phyloP scores from a whole-genome alignment of 2,113 vertebrate species.

The Nibea coibor region DNA sequence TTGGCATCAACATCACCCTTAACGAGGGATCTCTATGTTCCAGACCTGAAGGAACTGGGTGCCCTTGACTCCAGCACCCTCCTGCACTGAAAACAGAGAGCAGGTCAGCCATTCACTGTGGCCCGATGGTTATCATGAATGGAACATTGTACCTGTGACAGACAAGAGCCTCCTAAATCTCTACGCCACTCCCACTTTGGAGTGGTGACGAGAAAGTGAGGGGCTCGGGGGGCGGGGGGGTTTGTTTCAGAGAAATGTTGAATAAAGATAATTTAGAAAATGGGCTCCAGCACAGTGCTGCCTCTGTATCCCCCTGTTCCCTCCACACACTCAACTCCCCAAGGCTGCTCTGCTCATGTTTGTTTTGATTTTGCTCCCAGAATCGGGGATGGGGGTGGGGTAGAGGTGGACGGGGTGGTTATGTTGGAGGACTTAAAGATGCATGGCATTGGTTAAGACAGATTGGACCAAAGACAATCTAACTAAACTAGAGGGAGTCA shows the following conservation, averaged over 20 bases:
- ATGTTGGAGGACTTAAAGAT: slow-evolving; percentile 61
- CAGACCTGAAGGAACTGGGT: slow-evolving; percentile 41
- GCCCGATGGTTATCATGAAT: slow-evolving; percentile 74
- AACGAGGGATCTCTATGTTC: slow-evolving; percentile 44
- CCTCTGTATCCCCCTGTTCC: slow-evolving; percentile 67
- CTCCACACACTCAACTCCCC: slow-evolving; percentile 62
- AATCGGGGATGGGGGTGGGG: slow-evolving; percentile 51
- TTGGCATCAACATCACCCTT: slow-evolving; percentile 29
- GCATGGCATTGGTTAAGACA: slow-evolving; percentile 62
- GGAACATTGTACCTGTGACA: slow-evolving; percentile 76
- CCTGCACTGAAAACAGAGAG: slow-evolving; percentile 44
- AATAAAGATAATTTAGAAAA: slow-evolving; percentile 83
- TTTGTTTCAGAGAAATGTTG: slow-evolving; percentile 71
- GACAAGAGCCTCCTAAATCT: slow-evolving; percentile 77
- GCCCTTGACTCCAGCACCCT: slow-evolving; percentile 55
- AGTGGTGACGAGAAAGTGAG: slow-evolving; percentile 25
- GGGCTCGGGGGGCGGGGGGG: neutral
- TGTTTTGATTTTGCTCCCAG: slow-evolving; percentile 86
- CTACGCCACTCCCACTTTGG: slow-evolving; percentile 62
- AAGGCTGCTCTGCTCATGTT: slow-evolving; percentile 76
- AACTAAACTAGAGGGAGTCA: slow-evolving; percentile 28
- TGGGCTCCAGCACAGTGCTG: slow-evolving; percentile 76
- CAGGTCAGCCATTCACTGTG: slow-evolving; percentile 56
- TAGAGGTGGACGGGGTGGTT: slow-evolving; percentile 15
- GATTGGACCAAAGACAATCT: slow-evolving; percentile 31